Evolutionary conservation across 2,888 invertebrate genomes (phyloP), one percentile per base, ranked within the genome.

Genomic region (Xanthia togata): DNA sequence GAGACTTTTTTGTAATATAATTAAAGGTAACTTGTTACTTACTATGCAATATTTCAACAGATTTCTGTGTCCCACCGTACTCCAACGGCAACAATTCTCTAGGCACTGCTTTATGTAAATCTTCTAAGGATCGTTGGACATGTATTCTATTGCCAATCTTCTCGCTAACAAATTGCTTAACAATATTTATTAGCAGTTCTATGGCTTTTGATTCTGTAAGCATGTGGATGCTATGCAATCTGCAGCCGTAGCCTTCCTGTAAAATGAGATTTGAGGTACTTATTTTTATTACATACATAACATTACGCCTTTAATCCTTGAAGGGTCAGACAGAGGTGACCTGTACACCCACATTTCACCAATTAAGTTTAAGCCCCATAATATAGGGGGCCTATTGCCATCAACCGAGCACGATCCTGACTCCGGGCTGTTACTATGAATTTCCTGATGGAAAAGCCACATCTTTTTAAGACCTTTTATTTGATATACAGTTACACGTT

Each of bases 161-260:
- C 4, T 88, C 81, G 47, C 88, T 90, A 0, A 93, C 38, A 0
- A 93, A 71, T 59, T 90, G 89, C 70, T 92, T 95, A 0, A 94
- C 2, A 23, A 90, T 74, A 0, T 88, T 86, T 0, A 94, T 70
- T 0, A 94, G 65, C 1, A 90, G 14, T 4, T 94, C 93, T 4
- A 93, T 65, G 0, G 89, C 63, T 74, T 91, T 92, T 0, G 94
- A 94, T 4, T 89, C 50, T 0, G 91, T 88, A 9, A 93, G 20
- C 0, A 93, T 53, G 73, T 94, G 88, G 5, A 94, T 88, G 0
- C 84, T 89, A 59, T 76, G 89, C n/a, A 88, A 5, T 81, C 91
- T 87, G 41, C 90, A 85, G 3, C 92, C 92, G 23, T 87, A 93
- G 8, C 93, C 92, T 80, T 93, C 90, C 94, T 92, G 63, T 14